Base-by-base conservation (phyloP, 1,140 invertebrate genomes). In the Kradibia gibbosae region DNA sequence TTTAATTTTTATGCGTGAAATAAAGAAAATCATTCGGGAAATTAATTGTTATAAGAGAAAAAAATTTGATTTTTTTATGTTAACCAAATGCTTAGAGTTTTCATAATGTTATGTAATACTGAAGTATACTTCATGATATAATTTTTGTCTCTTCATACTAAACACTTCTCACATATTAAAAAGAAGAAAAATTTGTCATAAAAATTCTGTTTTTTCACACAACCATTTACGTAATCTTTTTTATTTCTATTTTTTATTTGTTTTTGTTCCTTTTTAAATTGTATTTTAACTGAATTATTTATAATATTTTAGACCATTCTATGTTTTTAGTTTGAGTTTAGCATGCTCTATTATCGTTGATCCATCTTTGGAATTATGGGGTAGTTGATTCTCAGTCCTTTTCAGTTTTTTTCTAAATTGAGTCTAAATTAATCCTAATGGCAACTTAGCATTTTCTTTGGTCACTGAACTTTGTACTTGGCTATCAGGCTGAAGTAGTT, bases 391-490 rank as follows among this genome's bases (percentile, higher is more conserved):
- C 25, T 45, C 39, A 71, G 39, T 71, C 15, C 20, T 11, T 20
- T 11, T 42, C 39, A 67, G 8, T 39, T 20, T 67, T 65, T 65
- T 53, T 53, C 50, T 53, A 20, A n/a, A n/a, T n/a, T n/a, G n/a
- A n/a, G n/a, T 53, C 50, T 53, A 20, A 53, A 3, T 20, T 22
- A 22, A 8, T 17, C 10, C 22, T 8, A 22, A 67, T 67, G 62
- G 36, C 34, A 22, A 48, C 25, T 72, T 72, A 17, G n/a, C 10
- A 53, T 55, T 73, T 53, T 73, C 28, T 28, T 72, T 72, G 8
- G 48, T 73, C 28, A 53, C 15, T 53, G 71, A 28, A 50, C 71
- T 72, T 45, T 48, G 28, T 73, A 28, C 39, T 31, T 73, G n/a
- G 42, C 22, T 28, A 71, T 71, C 70, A 13, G n/a, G 15, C 48